Evolutionary conservation across 2,888 invertebrate genomes (phyloP), one percentile per base, ranked within the genome.

Genomic region (Schizaphis graminum): DNA sequence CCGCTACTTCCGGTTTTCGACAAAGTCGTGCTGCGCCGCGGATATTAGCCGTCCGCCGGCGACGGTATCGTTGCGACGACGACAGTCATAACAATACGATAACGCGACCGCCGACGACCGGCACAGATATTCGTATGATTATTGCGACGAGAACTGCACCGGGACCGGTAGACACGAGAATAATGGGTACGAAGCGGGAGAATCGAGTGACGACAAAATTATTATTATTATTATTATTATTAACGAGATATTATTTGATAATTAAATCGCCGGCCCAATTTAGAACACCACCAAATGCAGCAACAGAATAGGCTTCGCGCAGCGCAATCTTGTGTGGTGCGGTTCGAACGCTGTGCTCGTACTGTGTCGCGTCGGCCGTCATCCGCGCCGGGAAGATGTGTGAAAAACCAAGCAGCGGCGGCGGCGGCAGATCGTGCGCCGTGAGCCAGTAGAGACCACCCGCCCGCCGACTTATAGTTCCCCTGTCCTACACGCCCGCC

Each of bases 351-450:
- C 67, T 53, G 86, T 41, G 86, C 94, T 91, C 91, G 94, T 94
- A 93, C 93, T 93, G 93, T 57, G 77, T 77, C 77, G 53, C 41
- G 92, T 89, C 44, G 67, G 35, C 88, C 41, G 92, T 89, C 44
- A 53, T 67, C 88, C 87, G 91, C 47, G 47, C 89, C 90, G 21
- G 61, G 61, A 91, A 94, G 94, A 91, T 91, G 91, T 86, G 86
- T 86, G 53, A 87, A 91, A 77, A 91, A 86, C 94, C 91, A 4
- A 92, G 92, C 92, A 88, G 35, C 91, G 53, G 56, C 88, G 56
- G 89, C 49, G 53, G 86, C 91, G 86, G 90, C 86, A 86, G 91
- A 91, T 91, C 90, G 94, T 91, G 94, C 93, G 94, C 94, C 61
- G 90, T 61, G 91, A 94, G 94, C 77, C 47, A n/a, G 86, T 44